Conservation (phyloP, 2,888 invertebrate species). For the Tubulanus polymorphus region DNA sequence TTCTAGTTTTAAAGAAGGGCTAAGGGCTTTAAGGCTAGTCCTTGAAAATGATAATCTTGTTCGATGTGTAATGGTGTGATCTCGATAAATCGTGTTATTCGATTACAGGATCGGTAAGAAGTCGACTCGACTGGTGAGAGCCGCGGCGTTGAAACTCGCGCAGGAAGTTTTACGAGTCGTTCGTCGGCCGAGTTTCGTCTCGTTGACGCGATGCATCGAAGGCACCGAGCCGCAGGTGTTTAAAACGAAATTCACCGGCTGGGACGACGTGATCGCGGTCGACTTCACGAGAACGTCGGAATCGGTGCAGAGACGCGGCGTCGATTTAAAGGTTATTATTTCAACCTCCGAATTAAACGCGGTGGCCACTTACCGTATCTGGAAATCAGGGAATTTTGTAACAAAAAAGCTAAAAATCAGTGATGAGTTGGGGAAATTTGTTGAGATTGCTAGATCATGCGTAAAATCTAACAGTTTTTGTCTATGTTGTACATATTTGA, state of each 20-base stretch:
- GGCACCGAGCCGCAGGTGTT: constrained; percentile 72
- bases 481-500: no score
- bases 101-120: constrained; percentile 86
- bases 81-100: background rate
- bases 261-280: constrained; percentile 97
- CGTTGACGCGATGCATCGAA: constrained; percentile 85
- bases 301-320: constrained; percentile 92
- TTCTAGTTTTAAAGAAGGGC: no score
- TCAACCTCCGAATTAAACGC: no score
- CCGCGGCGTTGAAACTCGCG: constrained; percentile 94
- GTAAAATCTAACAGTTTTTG: no score
- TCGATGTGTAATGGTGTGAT: background rate
- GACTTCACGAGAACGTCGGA: constrained; percentile 98
- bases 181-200: constrained; percentile 71
- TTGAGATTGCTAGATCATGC: no score
- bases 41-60: no score
- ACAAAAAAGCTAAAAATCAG: no score
- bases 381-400: no score
- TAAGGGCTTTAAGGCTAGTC: no score
- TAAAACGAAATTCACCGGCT: constrained; percentile 92
- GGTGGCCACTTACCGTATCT: no score
- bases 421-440: no score
- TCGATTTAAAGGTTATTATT: constrained; percentile 68
- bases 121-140: constrained; percentile 88
- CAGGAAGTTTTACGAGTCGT: constrained; percentile 96